Conservation (phyloP, 2,113 vertebrate genomes). For the Stigmatopora argus region DNA sequence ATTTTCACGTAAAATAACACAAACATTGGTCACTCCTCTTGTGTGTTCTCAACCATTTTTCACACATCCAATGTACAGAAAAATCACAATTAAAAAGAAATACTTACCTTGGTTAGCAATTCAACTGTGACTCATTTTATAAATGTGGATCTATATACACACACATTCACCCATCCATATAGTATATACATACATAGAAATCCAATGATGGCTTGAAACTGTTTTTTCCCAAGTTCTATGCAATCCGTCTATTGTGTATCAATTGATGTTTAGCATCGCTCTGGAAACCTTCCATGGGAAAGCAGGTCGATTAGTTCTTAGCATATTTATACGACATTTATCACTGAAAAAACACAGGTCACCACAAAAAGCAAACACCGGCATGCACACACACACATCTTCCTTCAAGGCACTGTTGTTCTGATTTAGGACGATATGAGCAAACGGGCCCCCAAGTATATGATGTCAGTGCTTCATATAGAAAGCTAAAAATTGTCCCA, state of each 20-base stretch:
- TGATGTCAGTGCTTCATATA: conserved; percentile 32
- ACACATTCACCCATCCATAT: too few relatives aligned
- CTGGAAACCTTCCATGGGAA: conserved; percentile 5
- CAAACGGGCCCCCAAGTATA: conserved; percentile 19
- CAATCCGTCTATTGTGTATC: neutral
- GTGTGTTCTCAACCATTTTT: neutral
- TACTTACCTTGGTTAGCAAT: neutral
- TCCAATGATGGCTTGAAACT: conserved; percentile 5
- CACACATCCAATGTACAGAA: too few relatives aligned
- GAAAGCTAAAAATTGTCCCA: conserved; percentile 19
- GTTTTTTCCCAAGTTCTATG: neutral
- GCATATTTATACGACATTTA: neutral
- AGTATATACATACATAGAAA: neutral
- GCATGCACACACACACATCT: neutral
- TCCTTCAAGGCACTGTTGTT: conserved; percentile 37
- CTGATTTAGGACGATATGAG: conserved; percentile 42
- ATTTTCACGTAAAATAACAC: neutral
- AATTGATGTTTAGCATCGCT: conserved; percentile 19
- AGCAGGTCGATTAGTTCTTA: conserved; percentile 1
- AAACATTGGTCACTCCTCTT: neutral
- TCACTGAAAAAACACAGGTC: neutral
- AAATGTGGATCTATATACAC: too few relatives aligned
- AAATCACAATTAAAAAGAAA: neutral
- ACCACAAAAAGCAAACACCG: neutral
- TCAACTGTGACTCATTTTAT: neutral